A percentile compares a stretch with the other conserved stretches of the same genome.
These are phyloP conservation scores for Pogonognathellus flavescens DNA, from an alignment of 1,140 invertebrate species.

Conservation along the genomic window DNA sequence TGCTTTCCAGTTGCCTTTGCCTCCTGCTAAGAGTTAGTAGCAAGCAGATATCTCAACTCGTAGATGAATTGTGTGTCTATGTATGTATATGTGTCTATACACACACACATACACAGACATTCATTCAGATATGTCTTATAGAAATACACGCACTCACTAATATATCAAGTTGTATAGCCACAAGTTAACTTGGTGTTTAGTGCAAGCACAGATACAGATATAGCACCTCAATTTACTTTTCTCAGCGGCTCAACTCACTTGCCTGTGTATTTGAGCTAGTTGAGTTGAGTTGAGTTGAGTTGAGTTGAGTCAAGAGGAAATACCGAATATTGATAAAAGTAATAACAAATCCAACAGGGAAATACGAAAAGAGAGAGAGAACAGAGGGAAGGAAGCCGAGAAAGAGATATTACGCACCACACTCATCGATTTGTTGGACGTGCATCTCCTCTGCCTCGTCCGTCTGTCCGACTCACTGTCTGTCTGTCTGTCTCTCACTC, in stretches of 20 bases:
- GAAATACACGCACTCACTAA: background rate
- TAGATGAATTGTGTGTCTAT: too few relatives aligned
- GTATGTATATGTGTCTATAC: too few relatives aligned
- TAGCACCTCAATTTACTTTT: slow-evolving; percentile 35
- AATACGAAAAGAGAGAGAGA: slow-evolving; percentile 34
- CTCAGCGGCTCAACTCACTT: slow-evolving; percentile 44
- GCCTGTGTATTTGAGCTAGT: background rate
- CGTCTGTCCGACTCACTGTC: slow-evolving; percentile 2
- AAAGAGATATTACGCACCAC: slow-evolving; percentile 54
- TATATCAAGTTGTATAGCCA: background rate
- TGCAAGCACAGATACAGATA: background rate
- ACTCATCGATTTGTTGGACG: slow-evolving; percentile 54
- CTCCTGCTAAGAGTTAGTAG: background rate
- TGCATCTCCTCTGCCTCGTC: slow-evolving; percentile 33
- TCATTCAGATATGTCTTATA: background rate
- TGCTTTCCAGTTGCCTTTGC: background rate
- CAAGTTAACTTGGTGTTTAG: background rate
- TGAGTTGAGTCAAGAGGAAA: slow-evolving; percentile 49
- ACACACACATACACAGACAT: slow-evolving; percentile 11
- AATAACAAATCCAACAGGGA: slow-evolving; percentile 62
- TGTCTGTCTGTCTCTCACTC: slow-evolving; percentile 21
- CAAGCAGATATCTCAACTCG: too few relatives aligned
- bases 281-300: slow-evolving; percentile 13
- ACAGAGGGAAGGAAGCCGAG: slow-evolving; percentile 45
- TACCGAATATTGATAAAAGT: slow-evolving; percentile 63